Conservation (phyloP, 2,888 invertebrate species). For the Dicranocentrus wangi region DNA sequence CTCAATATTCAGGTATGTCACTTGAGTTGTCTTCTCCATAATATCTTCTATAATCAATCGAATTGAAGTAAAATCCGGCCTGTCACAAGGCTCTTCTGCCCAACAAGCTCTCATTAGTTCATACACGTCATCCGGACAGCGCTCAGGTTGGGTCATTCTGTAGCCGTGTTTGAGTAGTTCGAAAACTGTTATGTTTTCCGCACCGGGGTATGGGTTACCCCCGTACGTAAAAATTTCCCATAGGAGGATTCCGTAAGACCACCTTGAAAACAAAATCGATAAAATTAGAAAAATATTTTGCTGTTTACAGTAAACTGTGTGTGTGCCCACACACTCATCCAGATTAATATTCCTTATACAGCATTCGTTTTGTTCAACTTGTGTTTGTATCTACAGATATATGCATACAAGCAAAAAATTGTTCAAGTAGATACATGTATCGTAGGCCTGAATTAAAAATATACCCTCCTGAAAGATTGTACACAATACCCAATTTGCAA, state of each 20-base stretch:
- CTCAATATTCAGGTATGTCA: conserved; percentile 67
- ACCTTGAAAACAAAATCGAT: conserved; percentile 36
- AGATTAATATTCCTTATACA: no score
- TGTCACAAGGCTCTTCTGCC: conserved; percentile 61
- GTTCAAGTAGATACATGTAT: no score
- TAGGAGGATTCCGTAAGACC: conserved; percentile 68
- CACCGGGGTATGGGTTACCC: conserved; percentile 62
- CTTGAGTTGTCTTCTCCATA: conserved; percentile 64
- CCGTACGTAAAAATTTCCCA: conserved; percentile 71
- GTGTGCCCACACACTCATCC: neutral
- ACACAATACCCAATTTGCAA: no score
- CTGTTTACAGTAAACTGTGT: no score
- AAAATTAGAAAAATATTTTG: neutral
- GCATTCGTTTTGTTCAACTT: no score
- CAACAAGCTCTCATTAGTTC: conserved; percentile 69
- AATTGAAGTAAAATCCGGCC: conserved; percentile 68
- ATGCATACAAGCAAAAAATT: no score
- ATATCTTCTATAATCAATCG: conserved; percentile 65
- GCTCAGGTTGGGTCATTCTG: conserved; percentile 68
- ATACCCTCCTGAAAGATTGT: no score
- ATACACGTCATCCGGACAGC: conserved; percentile 68
- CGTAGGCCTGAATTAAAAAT: no score
- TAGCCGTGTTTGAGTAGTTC: conserved; percentile 67
- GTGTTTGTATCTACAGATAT: neutral
- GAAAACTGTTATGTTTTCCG: conserved; percentile 65